phyloP scores from a whole-genome alignment of 2,888 invertebrate genomes.

The Trimorus sp. region DNA sequence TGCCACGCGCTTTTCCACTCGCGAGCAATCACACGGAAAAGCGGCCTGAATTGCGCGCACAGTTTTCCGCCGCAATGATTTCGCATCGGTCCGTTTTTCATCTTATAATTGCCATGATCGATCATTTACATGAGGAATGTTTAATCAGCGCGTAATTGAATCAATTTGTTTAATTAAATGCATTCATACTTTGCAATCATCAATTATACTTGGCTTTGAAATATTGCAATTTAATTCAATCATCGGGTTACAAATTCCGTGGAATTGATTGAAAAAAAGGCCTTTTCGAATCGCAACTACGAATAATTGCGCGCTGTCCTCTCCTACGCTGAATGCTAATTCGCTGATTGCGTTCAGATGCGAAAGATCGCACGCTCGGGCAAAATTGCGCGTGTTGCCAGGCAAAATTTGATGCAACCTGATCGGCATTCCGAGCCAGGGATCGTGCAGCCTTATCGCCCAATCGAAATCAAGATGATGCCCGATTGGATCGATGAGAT shows the following conservation, averaged over 20 bases:
- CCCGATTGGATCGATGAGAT: no score
- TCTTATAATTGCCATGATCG: constrained; percentile 36
- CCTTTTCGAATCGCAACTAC: not conserved
- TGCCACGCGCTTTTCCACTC: constrained; percentile 26
- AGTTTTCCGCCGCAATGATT: constrained; percentile 22
- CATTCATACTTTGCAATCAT: constrained; percentile 44
- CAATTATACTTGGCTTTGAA: constrained; percentile 49
- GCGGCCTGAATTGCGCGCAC: constrained; percentile 4
- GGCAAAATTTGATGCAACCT: no score
- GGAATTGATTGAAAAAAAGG: constrained; percentile 15
- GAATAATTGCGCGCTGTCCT: not conserved
- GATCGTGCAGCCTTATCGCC: no score
- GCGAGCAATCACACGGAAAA: constrained; percentile 29
- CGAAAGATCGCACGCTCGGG: no score
- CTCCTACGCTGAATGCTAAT: no score
- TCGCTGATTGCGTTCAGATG: no score
- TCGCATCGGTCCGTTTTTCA: constrained; percentile 37
- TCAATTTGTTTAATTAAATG: constrained; percentile 58
- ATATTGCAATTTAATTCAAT: constrained; percentile 43
- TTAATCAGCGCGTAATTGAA: constrained; percentile 46
- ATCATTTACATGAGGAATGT: constrained; percentile 46
- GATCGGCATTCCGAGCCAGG: no score
- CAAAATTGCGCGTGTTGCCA: no score
- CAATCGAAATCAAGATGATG: no score
- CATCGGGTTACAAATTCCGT: constrained; percentile 11